These are phyloP conservation scores for Dyspetes luteomarginatus DNA, from an alignment of 2,888 invertebrate genomes.

Conservation along the genomic window DNA sequence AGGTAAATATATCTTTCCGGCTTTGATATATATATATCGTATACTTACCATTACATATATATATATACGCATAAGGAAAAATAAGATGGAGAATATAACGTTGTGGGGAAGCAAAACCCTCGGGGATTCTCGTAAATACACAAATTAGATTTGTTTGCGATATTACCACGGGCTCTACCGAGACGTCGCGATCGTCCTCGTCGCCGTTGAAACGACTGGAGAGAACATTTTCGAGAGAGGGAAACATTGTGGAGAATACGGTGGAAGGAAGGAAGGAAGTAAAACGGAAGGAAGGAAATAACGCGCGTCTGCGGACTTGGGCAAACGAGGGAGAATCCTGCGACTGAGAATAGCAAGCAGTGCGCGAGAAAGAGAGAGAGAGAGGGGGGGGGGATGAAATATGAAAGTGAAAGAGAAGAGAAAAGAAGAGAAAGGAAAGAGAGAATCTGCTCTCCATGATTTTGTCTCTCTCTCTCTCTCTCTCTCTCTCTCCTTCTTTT, in stretches of 20 bases:
- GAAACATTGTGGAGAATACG: conserved; percentile 27
- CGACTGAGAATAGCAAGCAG: conserved; percentile 35
- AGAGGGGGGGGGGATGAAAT: conserved; percentile 25
- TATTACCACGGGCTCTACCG: conserved; percentile 63
- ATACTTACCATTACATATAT: neutral
- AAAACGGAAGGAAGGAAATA: conserved; percentile 62
- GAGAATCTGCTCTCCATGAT: conserved; percentile 46
- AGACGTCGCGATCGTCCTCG: conserved; percentile 39
- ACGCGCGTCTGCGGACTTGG: conserved; percentile 40
- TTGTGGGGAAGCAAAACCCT: conserved; percentile 54
- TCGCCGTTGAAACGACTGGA: conserved; percentile 24
- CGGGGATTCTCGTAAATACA: conserved; percentile 69
- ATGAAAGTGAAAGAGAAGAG: conserved; percentile 26
- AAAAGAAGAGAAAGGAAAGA: conserved; percentile 34
- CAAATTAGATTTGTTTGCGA: conserved; percentile 71
- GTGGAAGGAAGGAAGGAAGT: conserved; percentile 58
- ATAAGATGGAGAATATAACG: conserved; percentile 39
- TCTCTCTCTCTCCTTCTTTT: neutral
- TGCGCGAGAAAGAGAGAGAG: neutral
- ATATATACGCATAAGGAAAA: neutral
- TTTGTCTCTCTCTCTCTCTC: neutral
- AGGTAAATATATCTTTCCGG: neutral
- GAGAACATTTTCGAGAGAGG: conserved; percentile 26
- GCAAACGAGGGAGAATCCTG: conserved; percentile 34
- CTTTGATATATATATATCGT: conserved; percentile 6